Evolutionary conservation across 2,888 invertebrate genomes (phyloP).

Genomic region (Drosophila siamana): DNA sequence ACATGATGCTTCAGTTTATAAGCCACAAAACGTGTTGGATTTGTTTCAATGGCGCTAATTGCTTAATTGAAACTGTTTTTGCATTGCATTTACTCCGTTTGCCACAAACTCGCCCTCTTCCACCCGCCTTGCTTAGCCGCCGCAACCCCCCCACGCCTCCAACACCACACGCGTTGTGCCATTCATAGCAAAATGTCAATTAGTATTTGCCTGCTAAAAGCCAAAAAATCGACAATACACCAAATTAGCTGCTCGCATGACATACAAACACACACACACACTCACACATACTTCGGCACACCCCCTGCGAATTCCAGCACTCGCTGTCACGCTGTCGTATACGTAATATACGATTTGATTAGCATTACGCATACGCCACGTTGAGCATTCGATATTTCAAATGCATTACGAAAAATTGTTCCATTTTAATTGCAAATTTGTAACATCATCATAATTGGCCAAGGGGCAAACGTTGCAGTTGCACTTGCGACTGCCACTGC

Average conservation of each 20-base stretch:
- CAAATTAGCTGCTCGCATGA: conserved; percentile 63
- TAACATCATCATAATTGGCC: conserved; percentile 68
- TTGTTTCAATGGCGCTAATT: conserved; percentile 81
- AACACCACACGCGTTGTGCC: conserved; percentile 30
- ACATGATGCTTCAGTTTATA: conserved; percentile 77
- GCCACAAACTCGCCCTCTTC: neutral
- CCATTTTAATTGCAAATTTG: conserved; percentile 70
- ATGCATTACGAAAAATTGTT: conserved; percentile 49
- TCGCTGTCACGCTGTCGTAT: conserved; percentile 70
- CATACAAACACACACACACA: conserved; percentile 21
- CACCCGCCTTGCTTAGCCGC: neutral
- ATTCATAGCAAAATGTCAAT: conserved; percentile 78
- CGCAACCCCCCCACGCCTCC: neutral
- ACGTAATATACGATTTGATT: conserved; percentile 71
- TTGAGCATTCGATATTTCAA: conserved; percentile 50
- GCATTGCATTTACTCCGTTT: conserved; percentile 70
- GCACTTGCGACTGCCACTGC: conserved; percentile 1
- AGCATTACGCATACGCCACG: conserved; percentile 68
- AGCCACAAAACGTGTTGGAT: conserved; percentile 81
- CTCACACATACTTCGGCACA: conserved; percentile 11
- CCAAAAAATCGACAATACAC: conserved; percentile 70
- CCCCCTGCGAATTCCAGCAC: conserved; percentile 26
- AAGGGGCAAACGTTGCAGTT: conserved; percentile 20
- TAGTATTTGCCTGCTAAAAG: conserved; percentile 79
- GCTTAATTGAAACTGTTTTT: conserved; percentile 81